phyloP scores from a whole-genome alignment of 2,888 invertebrate genomes.

The Cetonia aurata region DNA sequence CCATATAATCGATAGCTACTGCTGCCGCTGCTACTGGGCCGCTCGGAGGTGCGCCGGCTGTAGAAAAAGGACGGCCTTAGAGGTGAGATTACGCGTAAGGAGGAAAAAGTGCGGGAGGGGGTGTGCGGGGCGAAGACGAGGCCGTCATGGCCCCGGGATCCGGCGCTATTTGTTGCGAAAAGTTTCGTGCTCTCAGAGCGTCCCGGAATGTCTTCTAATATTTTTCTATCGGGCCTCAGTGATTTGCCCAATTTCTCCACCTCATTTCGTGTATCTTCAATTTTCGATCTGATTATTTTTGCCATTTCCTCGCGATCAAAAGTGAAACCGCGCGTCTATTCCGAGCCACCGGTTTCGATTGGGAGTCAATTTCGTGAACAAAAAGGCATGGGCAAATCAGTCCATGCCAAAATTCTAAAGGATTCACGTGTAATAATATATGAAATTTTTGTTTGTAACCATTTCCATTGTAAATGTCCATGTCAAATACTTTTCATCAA shows the following conservation, averaged over 20 bases:
- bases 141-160: slow-evolving; percentile 17
- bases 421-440: too few relatives aligned
- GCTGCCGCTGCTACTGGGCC: slow-evolving; percentile 24
- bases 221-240: slow-evolving; percentile 50
- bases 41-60: slow-evolving; percentile 46
- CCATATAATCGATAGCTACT: slow-evolving; percentile 54
- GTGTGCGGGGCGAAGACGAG: slow-evolving; percentile 13
- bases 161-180: slow-evolving; percentile 46
- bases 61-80: slow-evolving; percentile 43
- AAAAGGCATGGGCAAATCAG: neutral
- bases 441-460: too few relatives aligned
- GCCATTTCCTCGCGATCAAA: slow-evolving; percentile 40
- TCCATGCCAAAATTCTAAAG: too few relatives aligned
- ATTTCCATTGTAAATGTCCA: too few relatives aligned
- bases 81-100: slow-evolving; percentile 29
- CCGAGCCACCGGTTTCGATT: neutral
- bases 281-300: slow-evolving; percentile 49
- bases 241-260: slow-evolving; percentile 50
- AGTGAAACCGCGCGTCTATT: slow-evolving; percentile 30
- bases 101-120: slow-evolving; percentile 21
- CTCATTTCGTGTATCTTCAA: slow-evolving; percentile 49
- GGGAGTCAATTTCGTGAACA: slow-evolving; percentile 13
- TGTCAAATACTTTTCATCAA: too few relatives aligned
- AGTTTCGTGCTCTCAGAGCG: slow-evolving; percentile 39
- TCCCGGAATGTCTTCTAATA: slow-evolving; percentile 47